phyloP scores from a whole-genome alignment of 2,113 vertebrate genomes.

The Heterocephalus glaber region DNA sequence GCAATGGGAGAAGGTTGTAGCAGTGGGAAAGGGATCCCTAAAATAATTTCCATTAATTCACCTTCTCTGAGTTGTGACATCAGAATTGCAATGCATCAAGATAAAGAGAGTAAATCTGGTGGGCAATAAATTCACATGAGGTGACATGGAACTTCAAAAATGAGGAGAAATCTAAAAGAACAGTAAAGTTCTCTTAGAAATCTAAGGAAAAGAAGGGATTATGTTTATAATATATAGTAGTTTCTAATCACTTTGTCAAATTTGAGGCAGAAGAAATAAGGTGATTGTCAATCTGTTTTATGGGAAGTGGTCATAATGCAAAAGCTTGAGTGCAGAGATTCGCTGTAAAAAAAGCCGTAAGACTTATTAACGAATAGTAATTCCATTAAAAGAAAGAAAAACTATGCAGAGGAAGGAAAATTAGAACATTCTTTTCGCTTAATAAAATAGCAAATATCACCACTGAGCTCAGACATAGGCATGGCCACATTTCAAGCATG shows the following conservation, averaged over 20 bases:
- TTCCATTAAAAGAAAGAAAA: not conserved
- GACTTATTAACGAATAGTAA: constrained; percentile 49
- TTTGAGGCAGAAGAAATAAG: not conserved
- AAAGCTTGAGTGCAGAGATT: constrained; percentile 28
- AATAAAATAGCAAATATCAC: not conserved
- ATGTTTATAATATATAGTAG: not conserved
- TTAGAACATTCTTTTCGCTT: not conserved
- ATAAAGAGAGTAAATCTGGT: not conserved
- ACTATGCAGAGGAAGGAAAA: not conserved
- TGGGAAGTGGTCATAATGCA: not conserved
- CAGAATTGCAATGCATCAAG: not conserved
- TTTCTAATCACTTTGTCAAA: constrained; percentile 15
- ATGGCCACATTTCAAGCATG: too few relatives aligned
- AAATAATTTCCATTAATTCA: not conserved
- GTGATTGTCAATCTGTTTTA: not conserved
- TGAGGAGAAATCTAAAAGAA: not conserved
- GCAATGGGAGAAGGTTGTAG: not conserved
- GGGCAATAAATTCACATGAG: not conserved
- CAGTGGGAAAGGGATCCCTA: not conserved
- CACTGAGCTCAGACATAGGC: not conserved
- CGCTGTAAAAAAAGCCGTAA: constrained; percentile 5
- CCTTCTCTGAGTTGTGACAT: not conserved
- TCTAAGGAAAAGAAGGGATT: not conserved
- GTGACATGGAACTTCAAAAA: not conserved
- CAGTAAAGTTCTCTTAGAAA: not conserved